Evolutionary conservation across 2,797 vertebrate genomes (phyloP), one percentile per base, ranked within the genome.

Genomic region (Lacerta bilineata): DNA sequence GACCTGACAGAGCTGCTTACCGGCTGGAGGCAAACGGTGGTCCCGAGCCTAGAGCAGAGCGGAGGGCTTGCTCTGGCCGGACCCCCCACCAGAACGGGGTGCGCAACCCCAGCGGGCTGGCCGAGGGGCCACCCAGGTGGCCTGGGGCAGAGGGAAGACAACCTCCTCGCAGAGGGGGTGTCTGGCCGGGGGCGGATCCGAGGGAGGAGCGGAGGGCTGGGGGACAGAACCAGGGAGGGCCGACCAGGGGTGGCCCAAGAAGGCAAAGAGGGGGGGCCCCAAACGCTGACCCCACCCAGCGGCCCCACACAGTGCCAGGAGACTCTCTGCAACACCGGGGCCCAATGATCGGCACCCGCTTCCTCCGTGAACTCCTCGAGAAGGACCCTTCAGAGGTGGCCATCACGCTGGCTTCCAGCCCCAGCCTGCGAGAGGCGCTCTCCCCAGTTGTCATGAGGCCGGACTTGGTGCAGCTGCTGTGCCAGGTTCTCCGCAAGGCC

Each of bases 371-470:
- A 64, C 98, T 99, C 8, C 95, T 97, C 0, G 91, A 90, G 76
- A 97, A 98, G 93, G 98, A 98, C 0, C 95, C 98, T 0, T 98
- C 98, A 23, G 97, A 97, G 83, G 95, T 98, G 89, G 98, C 97
- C 91, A 97, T 98, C 93, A 98, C 97, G 0, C 97, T 99, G 72
- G 97, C 98, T 43, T 97, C 96, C 41, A 94, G 95, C 88, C 87
- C 82, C 0, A 97, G 95, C 18, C 95, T 99, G 20, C 95, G 93
- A 33, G 94, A 94, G 10, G 92, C 98, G 88, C 96, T 99, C 66
- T 92, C 93, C 7, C 95, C 97, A 66, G 93, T 71, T 3, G 85
- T 20, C 29, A 97, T 99, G 97, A 96, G 97, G 77, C 93, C 93
- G 3, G 95, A 81, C 92, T 95, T 98, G 0, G 50, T 98, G 5